Evolutionary conservation across 1,140 invertebrate genomes (phyloP).

Genomic region (Varroa destructor): DNA sequence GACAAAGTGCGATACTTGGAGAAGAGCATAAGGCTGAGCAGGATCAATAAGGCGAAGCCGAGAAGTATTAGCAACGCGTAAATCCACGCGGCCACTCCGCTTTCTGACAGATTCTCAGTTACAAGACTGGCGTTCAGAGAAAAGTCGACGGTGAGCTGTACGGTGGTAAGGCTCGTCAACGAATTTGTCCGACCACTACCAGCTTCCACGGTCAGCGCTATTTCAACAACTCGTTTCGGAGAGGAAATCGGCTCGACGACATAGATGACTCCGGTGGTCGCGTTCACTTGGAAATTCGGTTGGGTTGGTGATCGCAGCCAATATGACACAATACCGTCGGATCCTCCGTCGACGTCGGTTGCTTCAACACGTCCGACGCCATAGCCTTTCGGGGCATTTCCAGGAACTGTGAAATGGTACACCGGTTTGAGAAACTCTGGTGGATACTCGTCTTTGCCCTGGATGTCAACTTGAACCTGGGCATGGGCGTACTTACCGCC

Average conservation of each 20-base stretch:
- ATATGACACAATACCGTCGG: constrained; percentile 79
- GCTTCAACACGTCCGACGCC: constrained; percentile 73
- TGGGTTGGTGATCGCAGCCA: constrained; percentile 64
- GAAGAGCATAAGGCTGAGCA: constrained; percentile 51
- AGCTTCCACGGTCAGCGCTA: constrained; percentile 58
- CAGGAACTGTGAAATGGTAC: constrained; percentile 65
- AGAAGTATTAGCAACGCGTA: constrained; percentile 66
- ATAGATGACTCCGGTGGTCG: constrained; percentile 67
- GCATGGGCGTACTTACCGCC: constrained; percentile 62
- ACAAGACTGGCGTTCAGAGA: constrained; percentile 43
- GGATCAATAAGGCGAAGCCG: constrained; percentile 61
- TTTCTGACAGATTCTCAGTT: constrained; percentile 46
- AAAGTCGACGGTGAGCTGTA: constrained; percentile 66
- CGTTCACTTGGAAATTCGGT: constrained; percentile 70
- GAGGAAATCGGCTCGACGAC: constrained; percentile 41
- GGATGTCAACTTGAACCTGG: constrained; percentile 67
- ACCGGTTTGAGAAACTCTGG: constrained; percentile 74
- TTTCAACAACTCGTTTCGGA: constrained; percentile 41
- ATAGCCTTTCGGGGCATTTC: constrained; percentile 54
- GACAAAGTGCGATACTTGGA: constrained; percentile 58
- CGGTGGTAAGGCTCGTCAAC: constrained; percentile 64
- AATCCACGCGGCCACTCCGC: constrained; percentile 67
- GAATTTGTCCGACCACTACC: constrained; percentile 74
- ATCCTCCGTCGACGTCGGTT: constrained; percentile 73
- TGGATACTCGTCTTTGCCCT: constrained; percentile 78